Evolutionary conservation across 2,888 invertebrate genomes (phyloP), one percentile per base, ranked within the genome.

Genomic region (Meliscaeva auricollis): DNA sequence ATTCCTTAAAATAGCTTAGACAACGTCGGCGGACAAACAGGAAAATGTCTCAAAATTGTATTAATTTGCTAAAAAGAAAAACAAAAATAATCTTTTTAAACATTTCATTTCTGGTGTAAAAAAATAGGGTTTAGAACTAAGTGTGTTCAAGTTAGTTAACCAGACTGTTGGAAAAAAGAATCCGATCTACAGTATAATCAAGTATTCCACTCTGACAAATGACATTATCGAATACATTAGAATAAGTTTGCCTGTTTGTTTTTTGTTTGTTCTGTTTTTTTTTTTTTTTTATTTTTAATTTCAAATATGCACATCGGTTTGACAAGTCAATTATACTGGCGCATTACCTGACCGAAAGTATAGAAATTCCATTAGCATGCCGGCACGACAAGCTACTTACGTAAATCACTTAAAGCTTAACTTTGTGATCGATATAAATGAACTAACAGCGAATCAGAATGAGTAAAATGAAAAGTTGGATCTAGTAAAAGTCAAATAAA

Each of bases 381-480:
- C 58, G 72, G 38, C 69, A 69, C 20, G 46, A 48, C n/a, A 52
- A 3, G 13, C 58, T 15, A 62, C 15, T 73, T 82, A 82, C 82
- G 77, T 62, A 73, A 82, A 68, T 66, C 46, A 62, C 22, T 62
- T 26, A 17, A 32, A 60, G 52, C 62, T 48, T 13, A 5, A 64
- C 26, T 54, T 60, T 44, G 54, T 44, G 54, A 74, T 54, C 38
- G 60, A 50, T 60, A 26, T 26, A 26, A 26, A 26, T 26, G 26
- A 26, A n/a, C n/a, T 4, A 26, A 26, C 4, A 26, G 26, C 2
- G 26, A 4, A 26, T 26, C 26, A 26, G 26, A 26, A 26, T 26
- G 26, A 48, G 26, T 6, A 35, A 35, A 4, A 52, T 13, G 1
- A 22, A 52, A 26, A 15, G 2, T 15, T 3, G n/a, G 8, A 30